A percentile compares a stretch with the other conserved stretches of the same genome.
Conservation (phyloP, 2,797 vertebrate species). For the Clarias fuscus region DNA sequence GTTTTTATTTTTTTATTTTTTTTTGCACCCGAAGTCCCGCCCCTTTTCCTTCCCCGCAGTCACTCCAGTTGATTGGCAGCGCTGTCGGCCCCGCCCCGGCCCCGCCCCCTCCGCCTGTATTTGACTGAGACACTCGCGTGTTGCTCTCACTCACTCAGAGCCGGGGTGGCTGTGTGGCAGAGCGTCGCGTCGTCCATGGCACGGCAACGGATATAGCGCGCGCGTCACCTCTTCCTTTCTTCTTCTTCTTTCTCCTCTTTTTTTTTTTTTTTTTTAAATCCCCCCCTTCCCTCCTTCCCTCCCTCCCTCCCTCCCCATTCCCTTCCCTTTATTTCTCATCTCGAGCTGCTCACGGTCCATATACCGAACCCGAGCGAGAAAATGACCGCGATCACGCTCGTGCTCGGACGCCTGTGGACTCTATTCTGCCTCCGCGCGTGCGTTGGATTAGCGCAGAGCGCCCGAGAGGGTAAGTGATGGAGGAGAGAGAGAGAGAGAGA, state of each 20-base stretch:
- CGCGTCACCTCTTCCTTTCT: constrained; percentile 51
- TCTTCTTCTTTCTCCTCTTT: constrained; percentile 41
- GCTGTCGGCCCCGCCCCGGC: constrained; percentile 65
- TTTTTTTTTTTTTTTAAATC: no score
- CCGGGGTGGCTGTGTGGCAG: constrained; percentile 60
- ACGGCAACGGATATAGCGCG: constrained; percentile 67
- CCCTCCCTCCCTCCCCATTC: background rate
- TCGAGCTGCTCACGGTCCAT: background rate
- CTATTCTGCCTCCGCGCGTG: constrained; percentile 84
- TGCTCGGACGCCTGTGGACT: constrained; percentile 88
- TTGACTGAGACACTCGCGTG: constrained; percentile 77
- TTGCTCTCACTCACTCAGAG: constrained; percentile 71
- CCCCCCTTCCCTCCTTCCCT: background rate
- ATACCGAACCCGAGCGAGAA: constrained; percentile 64
- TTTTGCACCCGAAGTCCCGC: background rate
- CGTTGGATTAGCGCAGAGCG: constrained; percentile 87
- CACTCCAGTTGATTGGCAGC: constrained; percentile 68
- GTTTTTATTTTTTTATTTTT: background rate
- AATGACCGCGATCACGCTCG: constrained; percentile 80
- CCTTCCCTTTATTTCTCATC: background rate
- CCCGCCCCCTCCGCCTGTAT: constrained; percentile 74
- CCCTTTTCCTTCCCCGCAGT: background rate
- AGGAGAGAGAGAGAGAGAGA: no score
- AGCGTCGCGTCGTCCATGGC: constrained; percentile 78
- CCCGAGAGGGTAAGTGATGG: constrained; percentile 91